These are phyloP conservation scores for Drosophila villosipedis DNA, from an alignment of 2,888 invertebrate genomes.

Conservation along the genomic window DNA sequence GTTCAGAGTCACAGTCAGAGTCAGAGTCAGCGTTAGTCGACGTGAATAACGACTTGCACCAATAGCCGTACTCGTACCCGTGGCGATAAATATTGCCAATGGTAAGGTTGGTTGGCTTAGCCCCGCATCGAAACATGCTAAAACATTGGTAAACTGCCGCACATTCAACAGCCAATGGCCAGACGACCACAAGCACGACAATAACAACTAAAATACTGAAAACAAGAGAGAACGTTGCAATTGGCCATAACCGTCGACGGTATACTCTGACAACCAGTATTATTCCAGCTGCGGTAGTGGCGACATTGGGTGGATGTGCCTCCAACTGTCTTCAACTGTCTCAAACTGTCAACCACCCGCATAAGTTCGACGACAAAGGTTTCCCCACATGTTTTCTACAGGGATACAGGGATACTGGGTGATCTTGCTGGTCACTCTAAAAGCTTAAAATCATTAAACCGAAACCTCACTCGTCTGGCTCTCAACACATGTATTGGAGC, in stretches of 20 bases:
- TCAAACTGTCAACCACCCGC: too few relatives aligned
- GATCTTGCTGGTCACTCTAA: neutral
- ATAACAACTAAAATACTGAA: conserved; percentile 38
- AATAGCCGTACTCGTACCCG: too few relatives aligned
- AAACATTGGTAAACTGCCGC: conserved; percentile 55
- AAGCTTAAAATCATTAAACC: neutral
- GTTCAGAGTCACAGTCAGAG: neutral
- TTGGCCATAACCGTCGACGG: neutral
- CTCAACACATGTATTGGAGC: neutral
- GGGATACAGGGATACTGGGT: neutral
- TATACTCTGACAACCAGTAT: neutral
- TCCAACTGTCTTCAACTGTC: too few relatives aligned
- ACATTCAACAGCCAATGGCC: conserved; percentile 44
- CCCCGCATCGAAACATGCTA: conserved; percentile 33
- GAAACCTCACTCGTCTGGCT: neutral
- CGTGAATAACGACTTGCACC: conserved; percentile 24
- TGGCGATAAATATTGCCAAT: conserved; percentile 16
- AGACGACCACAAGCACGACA: conserved; percentile 34
- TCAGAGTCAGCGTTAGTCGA: neutral
- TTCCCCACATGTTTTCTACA: neutral
- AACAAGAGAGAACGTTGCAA: neutral
- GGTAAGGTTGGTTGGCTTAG: conserved; percentile 22
- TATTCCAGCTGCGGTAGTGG: neutral
- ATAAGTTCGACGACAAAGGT: too few relatives aligned
- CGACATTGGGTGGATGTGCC: neutral